A percentile compares a stretch with the other conserved stretches of the same genome.
phyloP scores from a whole-genome alignment of 2,797 vertebrate genomes.

The Clangula hyemalis region DNA sequence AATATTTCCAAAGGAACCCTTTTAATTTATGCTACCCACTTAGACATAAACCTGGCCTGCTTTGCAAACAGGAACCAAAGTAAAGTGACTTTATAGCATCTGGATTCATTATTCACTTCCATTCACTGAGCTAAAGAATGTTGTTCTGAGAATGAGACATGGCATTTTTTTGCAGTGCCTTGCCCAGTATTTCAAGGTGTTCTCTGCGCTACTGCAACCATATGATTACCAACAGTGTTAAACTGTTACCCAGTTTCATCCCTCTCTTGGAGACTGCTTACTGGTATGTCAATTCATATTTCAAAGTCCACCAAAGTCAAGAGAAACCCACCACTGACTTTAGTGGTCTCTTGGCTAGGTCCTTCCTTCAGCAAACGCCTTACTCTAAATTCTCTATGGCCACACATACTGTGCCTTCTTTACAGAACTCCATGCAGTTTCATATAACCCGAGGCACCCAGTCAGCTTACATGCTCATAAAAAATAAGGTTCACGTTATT shows the following conservation, averaged over 20 bases:
- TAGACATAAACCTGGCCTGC: background rate
- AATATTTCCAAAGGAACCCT: background rate
- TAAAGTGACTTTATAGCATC: background rate
- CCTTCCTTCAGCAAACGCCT: background rate
- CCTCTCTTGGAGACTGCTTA: background rate
- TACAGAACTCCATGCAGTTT: background rate
- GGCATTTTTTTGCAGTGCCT: background rate
- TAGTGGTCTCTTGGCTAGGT: background rate
- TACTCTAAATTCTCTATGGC: background rate
- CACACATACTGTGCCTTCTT: background rate
- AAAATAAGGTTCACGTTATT: background rate
- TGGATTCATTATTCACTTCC: background rate
- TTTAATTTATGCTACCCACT: background rate
- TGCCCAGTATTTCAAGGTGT: background rate
- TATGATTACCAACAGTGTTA: background rate
- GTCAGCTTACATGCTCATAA: background rate
- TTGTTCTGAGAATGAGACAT: background rate
- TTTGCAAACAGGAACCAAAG: background rate
- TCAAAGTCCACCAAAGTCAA: background rate
- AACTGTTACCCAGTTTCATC: background rate
- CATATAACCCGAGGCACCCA: background rate
- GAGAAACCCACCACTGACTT: background rate
- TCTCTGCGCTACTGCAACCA: background rate
- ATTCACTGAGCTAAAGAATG: conserved; percentile 5
- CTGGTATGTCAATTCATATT: background rate